Conservation (phyloP, 2,888 invertebrate species). For the Eupithecia pulchellata region DNA sequence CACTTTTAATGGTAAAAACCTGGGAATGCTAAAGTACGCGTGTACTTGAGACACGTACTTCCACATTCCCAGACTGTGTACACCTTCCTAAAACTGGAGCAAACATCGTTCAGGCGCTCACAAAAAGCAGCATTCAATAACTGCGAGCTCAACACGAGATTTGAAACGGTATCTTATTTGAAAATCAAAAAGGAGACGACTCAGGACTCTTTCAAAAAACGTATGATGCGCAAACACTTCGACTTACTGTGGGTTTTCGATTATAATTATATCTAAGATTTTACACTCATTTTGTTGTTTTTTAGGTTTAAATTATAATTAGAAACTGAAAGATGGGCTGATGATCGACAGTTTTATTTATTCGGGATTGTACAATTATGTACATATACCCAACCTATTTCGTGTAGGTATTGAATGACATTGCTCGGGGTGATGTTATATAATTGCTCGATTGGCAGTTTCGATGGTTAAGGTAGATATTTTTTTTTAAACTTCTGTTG, state of each 20-base stretch:
- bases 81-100: constrained; percentile 19
- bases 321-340: background rate
- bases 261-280: background rate
- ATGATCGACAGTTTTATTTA: background rate
- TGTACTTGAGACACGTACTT: constrained; percentile 7
- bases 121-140: constrained; percentile 58
- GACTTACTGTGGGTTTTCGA: constrained; percentile 48
- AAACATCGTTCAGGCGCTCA: constrained; percentile 33
- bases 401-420: background rate
- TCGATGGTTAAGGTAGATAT: background rate
- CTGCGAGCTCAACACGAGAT: constrained; percentile 55
- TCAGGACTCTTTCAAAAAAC: constrained; percentile 63
- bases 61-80: constrained; percentile 2
- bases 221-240: constrained; percentile 54
- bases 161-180: constrained; percentile 74
- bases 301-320: background rate
- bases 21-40: background rate
- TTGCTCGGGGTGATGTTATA: background rate
- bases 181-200: constrained; percentile 65
- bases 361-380: too few relatives aligned
- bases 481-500: background rate
- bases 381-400: too few relatives aligned
- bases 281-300: background rate
- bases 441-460: background rate
- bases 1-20: background rate